Base-by-base conservation (phyloP, 2,797 vertebrate species). In the Labeo calbasu region DNA sequence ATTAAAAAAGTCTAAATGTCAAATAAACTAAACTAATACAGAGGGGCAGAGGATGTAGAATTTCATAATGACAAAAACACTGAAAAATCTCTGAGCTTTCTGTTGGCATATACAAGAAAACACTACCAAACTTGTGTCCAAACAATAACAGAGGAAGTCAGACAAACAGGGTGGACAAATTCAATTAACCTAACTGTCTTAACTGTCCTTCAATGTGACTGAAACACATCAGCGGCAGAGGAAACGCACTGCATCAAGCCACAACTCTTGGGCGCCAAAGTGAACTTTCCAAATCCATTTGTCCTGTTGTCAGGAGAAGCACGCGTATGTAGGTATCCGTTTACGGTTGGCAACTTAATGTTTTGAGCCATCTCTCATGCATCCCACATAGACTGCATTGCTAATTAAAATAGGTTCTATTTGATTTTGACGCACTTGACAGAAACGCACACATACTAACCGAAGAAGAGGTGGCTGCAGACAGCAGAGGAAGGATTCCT, bases 401-500 rank as follows among this genome's bases (percentile, higher is more conserved):
- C 23, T 77, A 48, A 69, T 77, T 65, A 71, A 53, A 72, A 71
- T 13, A 9, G 48, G 40, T 65, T 50, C 11, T 12, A 50, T 65
- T 65, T 50, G 23, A 8, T 32, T 75, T 40, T 59, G 53, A 23
- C 0, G 5, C 36, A 63, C 23, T 63, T 63, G 23, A 63, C 2
- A 1, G 61, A 63, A 63, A 63, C 43, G 15, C 10, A 59, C 15
- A 61, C 69, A 84, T 17, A 93, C 94, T 93, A 86, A 96, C 95
- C 3, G 94, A 90, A 82, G 95, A 96, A 0, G 98, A 99, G 1
- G 98, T 99, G 86, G 98, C 98, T 73, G 98, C 98, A 87, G 98
- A 99, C 57, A 99, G 97, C 86, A 99, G 93, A 11, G 98, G 98
- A 88, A 99, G 94, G 90, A 99, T 99, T 78, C 98, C 98, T 89